Evolutionary conservation across 2,113 vertebrate species (phyloP).

Genomic region (Charina bottae): DNA sequence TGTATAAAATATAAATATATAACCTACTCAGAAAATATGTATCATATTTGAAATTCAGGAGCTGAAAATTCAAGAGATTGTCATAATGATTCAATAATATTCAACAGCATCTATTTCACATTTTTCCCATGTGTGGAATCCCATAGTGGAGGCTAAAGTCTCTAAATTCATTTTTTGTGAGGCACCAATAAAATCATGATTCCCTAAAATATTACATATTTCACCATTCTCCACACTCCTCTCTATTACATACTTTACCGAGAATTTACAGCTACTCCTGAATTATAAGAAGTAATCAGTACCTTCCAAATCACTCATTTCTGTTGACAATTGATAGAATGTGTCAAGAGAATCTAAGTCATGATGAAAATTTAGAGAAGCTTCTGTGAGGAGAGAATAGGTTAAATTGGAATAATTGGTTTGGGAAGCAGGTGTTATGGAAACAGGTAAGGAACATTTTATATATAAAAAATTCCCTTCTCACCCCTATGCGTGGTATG

Average conservation of each 20-base stretch:
- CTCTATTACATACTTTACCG: background rate
- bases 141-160: background rate
- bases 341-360: background rate
- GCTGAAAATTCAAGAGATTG: background rate
- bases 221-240: too few species aligned
- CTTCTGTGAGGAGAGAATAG: background rate
- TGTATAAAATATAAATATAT: conserved; percentile 19
- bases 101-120: background rate
- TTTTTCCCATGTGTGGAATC: background rate
- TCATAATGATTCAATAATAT: background rate
- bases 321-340: background rate
- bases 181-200: background rate
- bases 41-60: background rate
- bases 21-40: background rate
- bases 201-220: background rate
- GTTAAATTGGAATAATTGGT: background rate
- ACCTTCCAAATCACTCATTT: background rate
- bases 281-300: background rate
- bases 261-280: background rate
- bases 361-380: background rate
- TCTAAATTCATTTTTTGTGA: background rate
- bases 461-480: too few species aligned
- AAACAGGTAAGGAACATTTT: background rate
- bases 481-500: too few species aligned
- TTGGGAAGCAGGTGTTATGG: background rate